phyloP scores from a whole-genome alignment of 2,888 invertebrate species.

The Bugula neritina region DNA sequence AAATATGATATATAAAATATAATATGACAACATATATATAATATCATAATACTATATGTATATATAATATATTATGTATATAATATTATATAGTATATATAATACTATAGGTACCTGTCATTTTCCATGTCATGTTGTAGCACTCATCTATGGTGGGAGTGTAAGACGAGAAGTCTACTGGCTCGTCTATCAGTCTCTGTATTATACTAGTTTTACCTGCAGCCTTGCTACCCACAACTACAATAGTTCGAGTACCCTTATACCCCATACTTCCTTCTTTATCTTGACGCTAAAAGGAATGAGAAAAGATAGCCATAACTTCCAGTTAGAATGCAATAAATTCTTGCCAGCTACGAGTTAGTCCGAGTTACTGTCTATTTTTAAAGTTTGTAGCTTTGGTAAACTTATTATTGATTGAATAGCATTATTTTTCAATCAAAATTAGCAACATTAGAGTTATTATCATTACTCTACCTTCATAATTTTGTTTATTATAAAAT shows the following conservation, averaged over 20 bases:
- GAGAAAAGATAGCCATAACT: too few species aligned
- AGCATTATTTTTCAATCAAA: too few species aligned
- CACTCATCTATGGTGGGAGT: conserved; percentile 13
- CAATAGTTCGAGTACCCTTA: not conserved
- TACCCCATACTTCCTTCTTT: not conserved
- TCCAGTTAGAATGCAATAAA: too few species aligned
- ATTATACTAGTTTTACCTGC: conserved; percentile 8
- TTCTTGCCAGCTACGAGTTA: too few species aligned
- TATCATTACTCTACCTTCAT: too few species aligned
- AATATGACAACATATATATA: not conserved
- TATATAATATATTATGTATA: not conserved
- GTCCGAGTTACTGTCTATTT: too few species aligned
- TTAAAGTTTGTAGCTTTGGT: too few species aligned
- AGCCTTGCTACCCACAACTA: not conserved
- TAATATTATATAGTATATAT: not conserved
- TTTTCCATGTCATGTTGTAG: conserved; percentile 19
- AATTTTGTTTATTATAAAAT: too few species aligned
- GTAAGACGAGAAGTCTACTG: conserved; percentile 14
- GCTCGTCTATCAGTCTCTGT: conserved; percentile 18
- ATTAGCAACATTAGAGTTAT: too few species aligned
- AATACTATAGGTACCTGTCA: not conserved
- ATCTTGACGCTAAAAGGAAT: too few species aligned
- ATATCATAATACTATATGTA: not conserved
- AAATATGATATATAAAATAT: too few species aligned
- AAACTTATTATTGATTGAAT: too few species aligned